These are phyloP conservation scores for Zhuqinia jingwanae DNA, from an alignment of 2,888 invertebrate genomes.

Conservation along the genomic window DNA sequence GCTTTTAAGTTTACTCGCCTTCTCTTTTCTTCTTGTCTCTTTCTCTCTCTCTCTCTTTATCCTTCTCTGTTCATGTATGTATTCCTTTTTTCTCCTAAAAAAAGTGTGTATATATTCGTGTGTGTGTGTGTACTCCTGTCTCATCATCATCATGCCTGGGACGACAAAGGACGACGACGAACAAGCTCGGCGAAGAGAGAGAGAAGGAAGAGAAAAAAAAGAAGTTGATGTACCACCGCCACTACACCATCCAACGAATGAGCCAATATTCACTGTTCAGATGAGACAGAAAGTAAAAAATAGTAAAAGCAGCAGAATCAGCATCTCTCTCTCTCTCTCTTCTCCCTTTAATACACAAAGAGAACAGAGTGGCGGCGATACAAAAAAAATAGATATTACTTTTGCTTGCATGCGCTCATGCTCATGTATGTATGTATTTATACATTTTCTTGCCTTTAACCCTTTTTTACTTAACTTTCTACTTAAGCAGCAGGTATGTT, in stretches of 20 bases:
- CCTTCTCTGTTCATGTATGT: constrained; percentile 2
- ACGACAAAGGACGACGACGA: constrained; percentile 64
- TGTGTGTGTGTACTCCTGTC: constrained; percentile 41
- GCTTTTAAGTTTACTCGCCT: constrained; percentile 68
- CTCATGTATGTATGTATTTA: neutral
- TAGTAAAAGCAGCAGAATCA: constrained; percentile 48
- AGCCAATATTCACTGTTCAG: constrained; percentile 73
- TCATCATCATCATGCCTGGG: constrained; percentile 54
- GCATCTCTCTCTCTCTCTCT: constrained; percentile 18
- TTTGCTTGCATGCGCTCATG: constrained; percentile 37
- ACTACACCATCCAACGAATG: constrained; percentile 49
- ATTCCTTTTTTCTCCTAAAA: neutral
- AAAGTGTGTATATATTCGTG: constrained; percentile 11
- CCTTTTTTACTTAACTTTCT: constrained; percentile 69
- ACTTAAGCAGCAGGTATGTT: constrained; percentile 47
- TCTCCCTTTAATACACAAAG: constrained; percentile 28
- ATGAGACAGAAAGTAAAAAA: constrained; percentile 50
- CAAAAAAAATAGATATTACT: constrained; percentile 40
- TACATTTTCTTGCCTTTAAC: constrained; percentile 4
- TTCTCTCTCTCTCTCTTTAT: constrained; percentile 28
- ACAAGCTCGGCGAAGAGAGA: constrained; percentile 44
- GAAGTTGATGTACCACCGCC: constrained; percentile 23
- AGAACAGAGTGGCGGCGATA: neutral
- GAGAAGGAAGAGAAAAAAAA: constrained; percentile 21
- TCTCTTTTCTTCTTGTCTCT: constrained; percentile 35